Conservation (phyloP, 2,797 vertebrate genomes). For the Botia kubotai region DNA sequence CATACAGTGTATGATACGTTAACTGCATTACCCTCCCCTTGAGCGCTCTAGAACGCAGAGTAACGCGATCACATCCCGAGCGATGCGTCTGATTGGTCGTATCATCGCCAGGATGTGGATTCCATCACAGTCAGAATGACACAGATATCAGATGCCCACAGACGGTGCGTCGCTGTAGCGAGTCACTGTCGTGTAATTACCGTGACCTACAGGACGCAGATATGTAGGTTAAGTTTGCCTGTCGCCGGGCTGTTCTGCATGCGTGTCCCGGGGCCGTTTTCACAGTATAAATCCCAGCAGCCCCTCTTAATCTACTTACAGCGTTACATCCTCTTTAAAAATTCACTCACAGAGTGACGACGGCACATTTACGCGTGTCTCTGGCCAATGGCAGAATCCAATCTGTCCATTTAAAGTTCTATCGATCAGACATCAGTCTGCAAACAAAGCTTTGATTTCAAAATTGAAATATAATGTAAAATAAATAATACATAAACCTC, state of each 20-base stretch:
- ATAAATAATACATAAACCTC: too few species aligned
- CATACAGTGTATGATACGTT: constrained; percentile 73
- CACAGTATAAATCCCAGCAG: constrained; percentile 82
- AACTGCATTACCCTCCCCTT: constrained; percentile 71
- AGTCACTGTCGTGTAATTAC: constrained; percentile 67
- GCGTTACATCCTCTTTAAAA: constrained; percentile 87
- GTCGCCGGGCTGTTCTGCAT: constrained; percentile 61
- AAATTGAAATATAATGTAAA: background rate
- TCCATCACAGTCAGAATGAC: constrained; percentile 6
- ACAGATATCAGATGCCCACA: constrained; percentile 6
- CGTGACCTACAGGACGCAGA: constrained; percentile 71
- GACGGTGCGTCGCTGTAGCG: constrained; percentile 4
- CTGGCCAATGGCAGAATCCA: constrained; percentile 60
- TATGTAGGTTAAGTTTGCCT: constrained; percentile 74
- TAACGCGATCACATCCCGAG: constrained; percentile 66
- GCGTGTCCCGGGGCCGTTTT: constrained; percentile 72
- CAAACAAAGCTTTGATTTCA: background rate
- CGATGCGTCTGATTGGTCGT: constrained; percentile 41
- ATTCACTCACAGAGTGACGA: constrained; percentile 76
- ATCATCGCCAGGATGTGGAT: background rate
- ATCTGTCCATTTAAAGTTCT: constrained; percentile 9
- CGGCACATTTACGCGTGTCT: constrained; percentile 62
- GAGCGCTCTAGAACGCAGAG: constrained; percentile 70
- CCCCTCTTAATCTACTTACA: constrained; percentile 83
- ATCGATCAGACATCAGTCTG: background rate